Conservation (phyloP, 1,140 invertebrate genomes). For the Danaus plexippus region DNA sequence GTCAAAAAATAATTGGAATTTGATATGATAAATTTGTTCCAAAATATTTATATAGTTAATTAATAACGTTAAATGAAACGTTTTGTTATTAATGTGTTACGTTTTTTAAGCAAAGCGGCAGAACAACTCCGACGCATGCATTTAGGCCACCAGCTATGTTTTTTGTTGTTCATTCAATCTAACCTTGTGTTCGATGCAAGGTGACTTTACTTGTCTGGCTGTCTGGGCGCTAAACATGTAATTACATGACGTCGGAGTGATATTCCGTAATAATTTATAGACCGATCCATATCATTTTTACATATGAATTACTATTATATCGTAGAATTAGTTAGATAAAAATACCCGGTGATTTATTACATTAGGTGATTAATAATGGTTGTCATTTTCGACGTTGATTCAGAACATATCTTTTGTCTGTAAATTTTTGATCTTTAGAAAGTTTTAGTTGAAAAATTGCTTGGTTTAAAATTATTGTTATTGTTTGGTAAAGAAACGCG, state of each 20-base stretch:
- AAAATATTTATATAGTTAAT: slow-evolving; percentile 29
- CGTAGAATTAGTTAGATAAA: slow-evolving; percentile 34
- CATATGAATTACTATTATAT: slow-evolving; percentile 47
- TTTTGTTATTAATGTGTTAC: slow-evolving; percentile 39
- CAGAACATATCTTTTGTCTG: slow-evolving; percentile 44
- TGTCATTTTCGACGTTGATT: slow-evolving; percentile 25
- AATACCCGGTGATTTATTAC: slow-evolving; percentile 25
- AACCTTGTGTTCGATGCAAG: slow-evolving; percentile 64
- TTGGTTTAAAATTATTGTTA: slow-evolving; percentile 48
- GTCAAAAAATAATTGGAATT: slow-evolving; percentile 18
- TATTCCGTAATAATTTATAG: slow-evolving; percentile 54
- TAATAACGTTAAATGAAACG: slow-evolving; percentile 28
- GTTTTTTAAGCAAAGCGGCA: slow-evolving; percentile 35
- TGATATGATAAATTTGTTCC: slow-evolving; percentile 36
- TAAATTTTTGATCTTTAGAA: slow-evolving; percentile 34
- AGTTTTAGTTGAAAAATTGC: slow-evolving; percentile 45
- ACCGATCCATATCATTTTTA: slow-evolving; percentile 63
- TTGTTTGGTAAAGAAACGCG: slow-evolving; percentile 29
- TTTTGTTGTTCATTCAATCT: slow-evolving; percentile 64
- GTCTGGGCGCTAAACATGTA: slow-evolving; percentile 65
- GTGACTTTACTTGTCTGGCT: slow-evolving; percentile 67
- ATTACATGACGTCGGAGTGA: slow-evolving; percentile 60
- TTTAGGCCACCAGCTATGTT: slow-evolving; percentile 41
- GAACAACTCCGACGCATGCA: slow-evolving; percentile 39
- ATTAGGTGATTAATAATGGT: slow-evolving; percentile 29